phyloP scores from a whole-genome alignment of 2,888 invertebrate species.

The Leptogaster cylindrica region DNA sequence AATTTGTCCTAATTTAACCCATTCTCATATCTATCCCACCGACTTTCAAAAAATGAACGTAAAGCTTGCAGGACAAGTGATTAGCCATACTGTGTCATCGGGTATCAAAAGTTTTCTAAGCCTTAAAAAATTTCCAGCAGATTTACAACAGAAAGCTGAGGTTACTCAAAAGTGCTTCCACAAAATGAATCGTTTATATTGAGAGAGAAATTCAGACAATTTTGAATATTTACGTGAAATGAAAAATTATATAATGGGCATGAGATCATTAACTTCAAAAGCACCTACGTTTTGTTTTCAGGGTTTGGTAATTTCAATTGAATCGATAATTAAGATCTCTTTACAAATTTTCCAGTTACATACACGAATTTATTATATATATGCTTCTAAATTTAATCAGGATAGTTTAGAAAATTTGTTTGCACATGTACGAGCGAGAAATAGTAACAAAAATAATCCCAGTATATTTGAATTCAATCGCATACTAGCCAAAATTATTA shows the following conservation, averaged over 20 bases:
- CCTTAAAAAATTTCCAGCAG: constrained; percentile 35
- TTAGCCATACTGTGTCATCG: no score
- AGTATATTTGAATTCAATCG: background rate
- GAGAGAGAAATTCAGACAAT: background rate
- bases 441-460: constrained; percentile 16
- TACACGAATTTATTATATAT: background rate
- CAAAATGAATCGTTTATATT: constrained; percentile 30
- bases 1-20: background rate
- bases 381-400: background rate
- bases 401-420: no score
- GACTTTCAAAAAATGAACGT: background rate
- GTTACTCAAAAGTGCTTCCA: no score
- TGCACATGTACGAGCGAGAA: no score
- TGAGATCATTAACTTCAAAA: background rate
- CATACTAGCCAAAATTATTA: background rate
- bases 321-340: background rate
- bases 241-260: background rate
- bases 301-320: background rate
- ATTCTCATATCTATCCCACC: background rate
- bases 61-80: background rate
- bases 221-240: background rate
- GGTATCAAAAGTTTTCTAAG: no score
- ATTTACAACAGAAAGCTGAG: constrained; percentile 16
- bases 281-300: background rate
- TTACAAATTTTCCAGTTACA: background rate